These are phyloP conservation scores for Brenthis daphne DNA, from an alignment of 2,888 invertebrate genomes.

Conservation along the genomic window DNA sequence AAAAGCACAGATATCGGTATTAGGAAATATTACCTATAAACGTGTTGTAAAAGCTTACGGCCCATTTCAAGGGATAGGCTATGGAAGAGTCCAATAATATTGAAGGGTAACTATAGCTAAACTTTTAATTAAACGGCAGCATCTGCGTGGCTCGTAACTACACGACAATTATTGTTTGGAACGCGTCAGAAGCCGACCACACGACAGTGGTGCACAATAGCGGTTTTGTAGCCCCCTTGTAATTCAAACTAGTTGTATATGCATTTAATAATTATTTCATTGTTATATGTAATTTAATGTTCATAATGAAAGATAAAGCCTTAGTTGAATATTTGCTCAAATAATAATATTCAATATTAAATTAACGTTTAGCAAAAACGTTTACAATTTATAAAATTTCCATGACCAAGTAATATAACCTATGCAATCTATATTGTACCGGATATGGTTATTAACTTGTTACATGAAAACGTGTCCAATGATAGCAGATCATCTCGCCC, in stretches of 20 bases:
- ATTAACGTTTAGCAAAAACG: no score
- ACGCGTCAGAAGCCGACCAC: constrained; percentile 6
- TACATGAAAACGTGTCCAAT: constrained; percentile 11
- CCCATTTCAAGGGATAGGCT: constrained; percentile 53
- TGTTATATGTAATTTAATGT: no score
- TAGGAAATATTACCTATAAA: constrained; percentile 12
- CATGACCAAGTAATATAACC: no score
- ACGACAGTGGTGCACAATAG: neutral
- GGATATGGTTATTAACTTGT: neutral
- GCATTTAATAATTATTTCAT: no score
- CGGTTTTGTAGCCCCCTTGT: neutral
- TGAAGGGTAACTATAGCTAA: constrained; percentile 69
- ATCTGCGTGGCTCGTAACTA: constrained; percentile 67
- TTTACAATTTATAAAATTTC: no score
- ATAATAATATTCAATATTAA: no score
- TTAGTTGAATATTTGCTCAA: no score
- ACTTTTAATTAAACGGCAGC: constrained; percentile 79
- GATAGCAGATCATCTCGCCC: constrained; percentile 11
- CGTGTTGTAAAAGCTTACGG: constrained; percentile 52
- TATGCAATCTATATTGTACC: no score
- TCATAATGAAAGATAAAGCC: no score
- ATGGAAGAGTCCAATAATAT: constrained; percentile 64
- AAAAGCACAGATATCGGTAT: neutral
- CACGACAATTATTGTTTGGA: constrained; percentile 63
- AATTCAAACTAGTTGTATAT: neutral